Percentiles rank a stretch among this genome's conserved stretches.
phyloP scores from a whole-genome alignment of 2,888 invertebrate species.

The Cylloceria caligata region DNA sequence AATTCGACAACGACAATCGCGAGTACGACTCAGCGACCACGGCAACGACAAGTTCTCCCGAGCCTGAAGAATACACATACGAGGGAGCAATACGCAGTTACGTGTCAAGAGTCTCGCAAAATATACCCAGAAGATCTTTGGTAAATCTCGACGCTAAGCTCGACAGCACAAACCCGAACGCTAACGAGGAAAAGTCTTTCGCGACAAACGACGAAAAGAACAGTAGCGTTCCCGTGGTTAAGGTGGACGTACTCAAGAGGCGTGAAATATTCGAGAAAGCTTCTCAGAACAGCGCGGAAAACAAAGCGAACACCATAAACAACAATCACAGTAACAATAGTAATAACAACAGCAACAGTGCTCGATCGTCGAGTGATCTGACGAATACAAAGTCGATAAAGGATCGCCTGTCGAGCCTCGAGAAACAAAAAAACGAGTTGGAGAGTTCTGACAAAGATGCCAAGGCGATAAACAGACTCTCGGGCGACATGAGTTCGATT shows the following conservation, averaged over 20 bases:
- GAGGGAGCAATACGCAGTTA: constrained; percentile 95
- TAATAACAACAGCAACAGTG: constrained; percentile 44
- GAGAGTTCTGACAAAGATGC: constrained; percentile 84
- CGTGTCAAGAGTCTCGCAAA: constrained; percentile 89
- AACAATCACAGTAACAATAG: constrained; percentile 79
- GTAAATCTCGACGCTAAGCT: constrained; percentile 77
- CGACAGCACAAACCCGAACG: constrained; percentile 79
- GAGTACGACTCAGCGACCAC: constrained; percentile 90
- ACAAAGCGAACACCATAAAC: constrained; percentile 67
- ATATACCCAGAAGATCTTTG: constrained; percentile 81
- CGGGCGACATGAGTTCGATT: constrained; percentile 88
- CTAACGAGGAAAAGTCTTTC: constrained; percentile 82
- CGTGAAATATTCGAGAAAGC: constrained; percentile 93
- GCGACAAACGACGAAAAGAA: constrained; percentile 85
- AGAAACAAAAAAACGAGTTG: constrained; percentile 88
- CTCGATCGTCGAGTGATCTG: constrained; percentile 87
- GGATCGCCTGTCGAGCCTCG: constrained; percentile 89
- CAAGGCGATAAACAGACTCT: constrained; percentile 84
- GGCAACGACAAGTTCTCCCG: constrained; percentile 89
- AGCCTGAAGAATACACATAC: constrained; percentile 93
- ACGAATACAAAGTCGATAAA: constrained; percentile 89
- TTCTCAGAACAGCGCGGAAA: constrained; percentile 78
- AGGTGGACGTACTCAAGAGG: constrained; percentile 92
- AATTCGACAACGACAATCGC: constrained; percentile 82
- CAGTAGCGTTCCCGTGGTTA: constrained; percentile 86